These are phyloP conservation scores for Bos taurus DNA, from an alignment of 2,113 vertebrate genomes.

Conservation along the genomic window DNA sequence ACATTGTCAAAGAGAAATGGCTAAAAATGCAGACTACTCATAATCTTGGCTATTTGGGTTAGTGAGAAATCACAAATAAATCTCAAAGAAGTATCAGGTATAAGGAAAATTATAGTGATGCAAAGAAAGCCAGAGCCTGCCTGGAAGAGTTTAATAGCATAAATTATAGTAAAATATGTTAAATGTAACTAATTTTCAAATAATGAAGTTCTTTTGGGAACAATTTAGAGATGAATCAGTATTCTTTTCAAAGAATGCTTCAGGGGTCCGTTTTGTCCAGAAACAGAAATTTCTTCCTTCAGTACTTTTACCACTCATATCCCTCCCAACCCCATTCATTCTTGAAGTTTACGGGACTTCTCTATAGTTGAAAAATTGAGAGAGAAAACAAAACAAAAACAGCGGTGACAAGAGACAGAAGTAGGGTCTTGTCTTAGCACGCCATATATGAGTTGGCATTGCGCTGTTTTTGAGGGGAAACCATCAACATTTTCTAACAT, in stretches of 20 bases:
- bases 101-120: neutral
- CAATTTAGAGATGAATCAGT: neutral
- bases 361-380: neutral
- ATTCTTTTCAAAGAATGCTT: neutral
- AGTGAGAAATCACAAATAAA: neutral
- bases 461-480: neutral
- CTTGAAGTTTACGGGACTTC: neutral
- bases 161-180: neutral
- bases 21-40: neutral
- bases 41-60: neutral
- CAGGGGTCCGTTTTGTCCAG: neutral
- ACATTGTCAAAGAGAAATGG: neutral
- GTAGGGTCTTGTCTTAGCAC: neutral
- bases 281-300: neutral
- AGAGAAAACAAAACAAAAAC: neutral
- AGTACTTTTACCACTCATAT: neutral
- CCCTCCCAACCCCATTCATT: neutral
- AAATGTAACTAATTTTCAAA: neutral
- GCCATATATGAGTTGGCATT: neutral
- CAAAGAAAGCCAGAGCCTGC: neutral
- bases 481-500: neutral
- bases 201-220: conserved; percentile 6
- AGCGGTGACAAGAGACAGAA: neutral
- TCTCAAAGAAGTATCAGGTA: neutral
- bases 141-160: neutral